These are phyloP conservation scores for Ascaphus truei DNA, from an alignment of 2,113 vertebrate genomes.

Conservation along the genomic window DNA sequence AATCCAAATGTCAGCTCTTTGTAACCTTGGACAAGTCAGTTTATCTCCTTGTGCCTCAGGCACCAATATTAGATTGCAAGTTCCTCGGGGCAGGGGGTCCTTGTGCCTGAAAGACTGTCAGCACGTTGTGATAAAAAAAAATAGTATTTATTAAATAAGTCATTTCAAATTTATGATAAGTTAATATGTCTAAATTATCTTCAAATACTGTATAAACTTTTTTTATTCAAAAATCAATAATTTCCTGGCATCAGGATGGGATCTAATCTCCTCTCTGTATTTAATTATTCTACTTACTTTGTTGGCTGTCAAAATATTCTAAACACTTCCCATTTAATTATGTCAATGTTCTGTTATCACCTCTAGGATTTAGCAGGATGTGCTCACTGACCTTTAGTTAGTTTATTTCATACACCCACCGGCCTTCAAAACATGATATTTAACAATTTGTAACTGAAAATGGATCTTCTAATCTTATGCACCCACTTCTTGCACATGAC, in stretches of 20 bases:
- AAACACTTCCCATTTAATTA: background rate
- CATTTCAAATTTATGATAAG: background rate
- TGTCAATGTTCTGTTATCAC: background rate
- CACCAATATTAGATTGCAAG: too few species aligned
- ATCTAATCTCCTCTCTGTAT: too few species aligned
- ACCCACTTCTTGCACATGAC: too few species aligned
- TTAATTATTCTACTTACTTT: too few species aligned
- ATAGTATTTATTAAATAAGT: background rate
- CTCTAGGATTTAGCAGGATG: background rate
- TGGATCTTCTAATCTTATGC: too few species aligned
- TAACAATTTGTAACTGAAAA: background rate
- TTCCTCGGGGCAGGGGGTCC: too few species aligned
- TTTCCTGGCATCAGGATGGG: background rate
- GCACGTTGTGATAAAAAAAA: too few species aligned
- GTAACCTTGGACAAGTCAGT: too few species aligned
- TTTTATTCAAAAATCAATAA: background rate
- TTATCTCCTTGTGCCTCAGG: too few species aligned
- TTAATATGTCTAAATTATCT: background rate
- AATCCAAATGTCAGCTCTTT: too few species aligned
- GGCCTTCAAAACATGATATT: background rate
- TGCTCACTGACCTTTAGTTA: background rate
- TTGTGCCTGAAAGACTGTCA: too few species aligned
- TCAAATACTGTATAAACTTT: background rate
- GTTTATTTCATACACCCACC: too few species aligned
- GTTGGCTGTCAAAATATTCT: background rate